Evolutionary conservation across 2,888 invertebrate genomes (phyloP).

Genomic region (Nemoura dubitans): DNA sequence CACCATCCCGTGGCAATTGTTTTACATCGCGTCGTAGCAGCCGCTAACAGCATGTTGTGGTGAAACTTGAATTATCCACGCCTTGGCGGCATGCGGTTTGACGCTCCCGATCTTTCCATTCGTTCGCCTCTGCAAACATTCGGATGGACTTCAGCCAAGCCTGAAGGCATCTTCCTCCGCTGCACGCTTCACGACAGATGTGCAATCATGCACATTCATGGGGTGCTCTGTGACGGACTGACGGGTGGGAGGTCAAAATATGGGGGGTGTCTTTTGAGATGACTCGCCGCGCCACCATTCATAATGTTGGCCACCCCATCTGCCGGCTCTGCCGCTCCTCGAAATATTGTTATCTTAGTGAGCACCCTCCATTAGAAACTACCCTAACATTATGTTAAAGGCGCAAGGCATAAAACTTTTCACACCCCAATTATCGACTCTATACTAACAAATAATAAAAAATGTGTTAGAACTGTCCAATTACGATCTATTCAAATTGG

Average conservation of each 20-base stretch:
- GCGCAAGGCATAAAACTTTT: constrained; percentile 20
- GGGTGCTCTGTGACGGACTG: neutral
- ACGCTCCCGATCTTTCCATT: constrained; percentile 18
- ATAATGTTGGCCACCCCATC: constrained; percentile 22
- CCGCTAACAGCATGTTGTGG: neutral
- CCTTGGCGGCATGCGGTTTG: constrained; percentile 3
- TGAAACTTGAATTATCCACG: constrained; percentile 32
- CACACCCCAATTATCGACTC: constrained; percentile 38
- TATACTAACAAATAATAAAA: neutral
- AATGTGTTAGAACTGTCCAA: constrained; percentile 1
- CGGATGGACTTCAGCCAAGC: constrained; percentile 36
- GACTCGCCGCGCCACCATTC: constrained; percentile 25
- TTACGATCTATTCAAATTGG: neutral
- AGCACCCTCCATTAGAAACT: constrained; percentile 31
- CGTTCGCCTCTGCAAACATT: constrained; percentile 20
- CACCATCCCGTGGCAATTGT: neutral
- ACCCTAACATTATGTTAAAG: constrained; percentile 40
- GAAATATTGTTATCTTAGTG: constrained; percentile 31
- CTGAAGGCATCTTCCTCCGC: constrained; percentile 19
- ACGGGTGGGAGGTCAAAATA: constrained; percentile 22
- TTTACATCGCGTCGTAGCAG: neutral
- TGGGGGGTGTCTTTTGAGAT: constrained; percentile 27
- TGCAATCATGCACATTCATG: constrained; percentile 24
- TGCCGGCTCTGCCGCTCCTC: constrained; percentile 26
- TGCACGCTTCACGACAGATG: constrained; percentile 35